These are phyloP conservation scores for Ichneumoninae sp. DNA, from an alignment of 2,888 invertebrate species.

Conservation along the genomic window DNA sequence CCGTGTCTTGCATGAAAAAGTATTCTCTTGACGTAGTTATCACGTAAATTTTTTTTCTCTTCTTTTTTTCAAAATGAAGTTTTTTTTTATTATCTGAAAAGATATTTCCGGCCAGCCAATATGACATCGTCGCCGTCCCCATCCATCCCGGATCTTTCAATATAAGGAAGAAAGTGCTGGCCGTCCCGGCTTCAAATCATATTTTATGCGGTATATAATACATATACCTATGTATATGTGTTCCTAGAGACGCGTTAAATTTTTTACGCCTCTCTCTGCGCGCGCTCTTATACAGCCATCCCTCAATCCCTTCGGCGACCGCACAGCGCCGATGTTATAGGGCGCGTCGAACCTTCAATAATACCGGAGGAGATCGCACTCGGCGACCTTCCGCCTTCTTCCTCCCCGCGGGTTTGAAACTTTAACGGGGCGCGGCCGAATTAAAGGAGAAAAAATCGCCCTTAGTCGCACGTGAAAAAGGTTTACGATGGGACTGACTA, in stretches of 20 bases:
- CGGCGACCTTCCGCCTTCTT: conserved; percentile 41
- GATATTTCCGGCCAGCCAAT: not conserved
- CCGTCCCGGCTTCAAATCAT: not conserved
- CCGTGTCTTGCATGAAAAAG: conserved; percentile 1
- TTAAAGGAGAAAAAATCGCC: conserved; percentile 59
- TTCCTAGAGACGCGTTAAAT: not conserved
- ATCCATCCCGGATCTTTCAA: conserved; percentile 3
- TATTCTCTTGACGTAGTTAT: conserved; percentile 2
- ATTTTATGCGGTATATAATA: not conserved
- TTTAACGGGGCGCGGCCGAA: conserved; percentile 42
- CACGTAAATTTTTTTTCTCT: not conserved
- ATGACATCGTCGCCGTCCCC: not conserved
- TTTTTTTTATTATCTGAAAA: conserved; percentile 10
- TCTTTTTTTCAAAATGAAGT: not conserved
- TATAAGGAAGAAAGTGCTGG: conserved; percentile 2
- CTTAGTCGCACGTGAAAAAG: conserved; percentile 41
- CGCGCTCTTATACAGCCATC: not conserved
- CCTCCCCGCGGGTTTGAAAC: conserved; percentile 62
- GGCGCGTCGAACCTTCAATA: conserved; percentile 64
- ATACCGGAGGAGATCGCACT: conserved; percentile 38
- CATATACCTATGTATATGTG: not conserved
- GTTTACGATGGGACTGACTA: conserved; percentile 38
- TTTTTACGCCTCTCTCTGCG: not conserved
- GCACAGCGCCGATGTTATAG: not conserved
- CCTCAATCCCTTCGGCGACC: not conserved